Base-by-base conservation (phyloP, 1,140 invertebrate genomes). In the Leptopilina clavipes region DNA sequence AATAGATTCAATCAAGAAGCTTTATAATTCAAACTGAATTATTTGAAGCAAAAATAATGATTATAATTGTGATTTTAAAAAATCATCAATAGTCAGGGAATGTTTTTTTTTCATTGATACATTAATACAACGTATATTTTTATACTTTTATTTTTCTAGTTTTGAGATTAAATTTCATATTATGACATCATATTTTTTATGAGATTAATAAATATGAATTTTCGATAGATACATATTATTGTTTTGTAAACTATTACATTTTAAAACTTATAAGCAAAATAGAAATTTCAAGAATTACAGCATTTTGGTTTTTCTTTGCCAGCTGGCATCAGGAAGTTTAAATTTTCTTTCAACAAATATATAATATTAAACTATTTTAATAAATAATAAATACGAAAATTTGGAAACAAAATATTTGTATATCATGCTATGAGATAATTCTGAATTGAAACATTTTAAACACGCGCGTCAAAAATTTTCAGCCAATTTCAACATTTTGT, bases 321-420 rank as follows among this genome's bases (percentile, higher is more conserved):
- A 73, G 45, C 22, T 48, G 25, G 72, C 72, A 52, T 43, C 19
- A 54, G n/a, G 9, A 25, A 31, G 12, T n/a, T 37, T n/a, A 52
- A 43, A 74, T 74, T 74, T 74, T 74, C 72, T 31, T 56, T 59
- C 48, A 52, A 52, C 45, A 54, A 52, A 19, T 19, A 18, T 72
- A 48, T 72, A 72, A 72, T 52, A 19, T 48, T 45, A 31, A 14
- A 44, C n/a, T 18, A 54, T 65, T 65, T 31, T 31, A 31, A 31
- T 31, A 37, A 65, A 65, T 65, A 31, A 65, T 31, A 37, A 65
- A 52, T n/a, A 52, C 14, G 14, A n/a, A 52, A 52, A 7, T 52
- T 14, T 31, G 22, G 25, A 31, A 65, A 37, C 7, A 31, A 65
- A 31, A 14, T 31, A 31, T 22, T 14, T 31, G 11, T 65, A 65